Conservation (phyloP, 1,140 invertebrate species). For the Musca domestica region DNA sequence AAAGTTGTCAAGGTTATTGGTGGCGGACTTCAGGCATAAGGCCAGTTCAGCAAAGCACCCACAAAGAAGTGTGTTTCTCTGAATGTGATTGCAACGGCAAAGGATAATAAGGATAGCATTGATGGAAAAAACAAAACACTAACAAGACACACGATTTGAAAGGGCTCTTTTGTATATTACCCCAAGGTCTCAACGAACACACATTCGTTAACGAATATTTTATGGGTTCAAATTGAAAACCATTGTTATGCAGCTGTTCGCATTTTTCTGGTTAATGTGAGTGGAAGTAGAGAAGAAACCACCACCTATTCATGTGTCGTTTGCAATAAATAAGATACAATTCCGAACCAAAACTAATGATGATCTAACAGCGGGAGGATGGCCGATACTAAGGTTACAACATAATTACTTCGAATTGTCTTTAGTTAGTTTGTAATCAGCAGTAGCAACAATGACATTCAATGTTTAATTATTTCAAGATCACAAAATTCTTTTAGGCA, state of each 20-base stretch:
- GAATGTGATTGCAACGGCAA: no score
- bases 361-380: neutral
- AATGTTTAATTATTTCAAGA: conserved; percentile 17
- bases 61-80: no score
- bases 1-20: no score
- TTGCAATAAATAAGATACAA: no score
- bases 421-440: conserved; percentile 7
- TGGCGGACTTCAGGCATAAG: no score
- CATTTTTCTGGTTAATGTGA: neutral
- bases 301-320: no score
- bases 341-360: conserved; percentile 5
- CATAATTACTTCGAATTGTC: conserved; percentile 17
- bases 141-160: no score
- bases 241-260: conserved; percentile 16
- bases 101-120: no score
- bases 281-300: no score
- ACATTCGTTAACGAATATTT: neutral
- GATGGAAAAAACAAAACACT: no score
- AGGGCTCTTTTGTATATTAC: no score
- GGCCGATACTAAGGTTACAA: conserved; percentile 9
- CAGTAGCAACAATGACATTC: neutral
- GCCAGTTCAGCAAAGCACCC: no score
- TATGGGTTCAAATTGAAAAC: conserved; percentile 14
- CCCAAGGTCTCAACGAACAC: neutral
- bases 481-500: neutral